Conservation (phyloP, 2,797 vertebrate species). For the Craterocephalus amniculus region DNA sequence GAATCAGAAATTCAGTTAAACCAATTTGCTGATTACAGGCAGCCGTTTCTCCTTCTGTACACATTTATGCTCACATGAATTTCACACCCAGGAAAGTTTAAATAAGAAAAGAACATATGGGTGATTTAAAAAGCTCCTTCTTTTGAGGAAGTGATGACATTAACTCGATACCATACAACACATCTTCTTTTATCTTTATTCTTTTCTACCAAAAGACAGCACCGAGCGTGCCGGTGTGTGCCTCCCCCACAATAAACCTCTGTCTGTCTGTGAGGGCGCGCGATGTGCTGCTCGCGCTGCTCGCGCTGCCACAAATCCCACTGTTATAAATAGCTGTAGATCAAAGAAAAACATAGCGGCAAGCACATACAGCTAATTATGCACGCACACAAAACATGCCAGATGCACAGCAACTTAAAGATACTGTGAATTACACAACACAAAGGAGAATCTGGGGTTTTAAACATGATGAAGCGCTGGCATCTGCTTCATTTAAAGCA, state of each 20-base stretch:
- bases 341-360: slow-evolving; percentile 55
- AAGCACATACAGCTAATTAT: slow-evolving; percentile 17
- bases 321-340: slow-evolving; percentile 73
- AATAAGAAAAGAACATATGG: background rate
- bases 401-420: slow-evolving; percentile 25
- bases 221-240: slow-evolving; percentile 26
- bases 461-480: background rate
- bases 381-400: slow-evolving; percentile 10
- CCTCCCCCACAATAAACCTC: slow-evolving; percentile 62
- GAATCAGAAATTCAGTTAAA: slow-evolving; percentile 42
- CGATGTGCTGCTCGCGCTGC: slow-evolving; percentile 25
- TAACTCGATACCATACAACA: slow-evolving; percentile 16
- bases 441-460: background rate
- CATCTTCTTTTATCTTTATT: slow-evolving; percentile 41
- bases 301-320: slow-evolving; percentile 51
- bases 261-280: slow-evolving; percentile 43
- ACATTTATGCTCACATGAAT: slow-evolving; percentile 7
- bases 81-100: background rate
- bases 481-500: background rate
- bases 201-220: slow-evolving; percentile 25
- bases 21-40: background rate
- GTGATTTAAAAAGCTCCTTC: background rate
- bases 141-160: slow-evolving; percentile 18
- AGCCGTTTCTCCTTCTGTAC: slow-evolving; percentile 8
- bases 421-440: background rate